These are phyloP conservation scores for Hydrotaea cyrtoneurina DNA, from an alignment of 2,888 invertebrate genomes.

Conservation along the genomic window DNA sequence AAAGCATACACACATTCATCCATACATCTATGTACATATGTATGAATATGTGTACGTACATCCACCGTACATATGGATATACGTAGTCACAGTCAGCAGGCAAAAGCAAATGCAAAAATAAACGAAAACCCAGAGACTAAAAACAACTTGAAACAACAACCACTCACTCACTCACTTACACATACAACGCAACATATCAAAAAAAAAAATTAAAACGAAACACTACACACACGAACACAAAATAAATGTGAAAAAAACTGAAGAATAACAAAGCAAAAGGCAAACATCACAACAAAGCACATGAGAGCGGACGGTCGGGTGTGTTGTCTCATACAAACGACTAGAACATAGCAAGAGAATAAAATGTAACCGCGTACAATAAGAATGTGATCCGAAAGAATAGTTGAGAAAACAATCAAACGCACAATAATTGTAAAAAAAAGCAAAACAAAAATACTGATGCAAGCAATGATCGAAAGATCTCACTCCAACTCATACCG, in stretches of 20 bases:
- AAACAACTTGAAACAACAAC: slow-evolving; percentile 19
- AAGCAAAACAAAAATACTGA: slow-evolving; percentile 38
- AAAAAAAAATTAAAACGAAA: slow-evolving; percentile 28
- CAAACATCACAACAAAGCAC: neutral
- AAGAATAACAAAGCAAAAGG: neutral
- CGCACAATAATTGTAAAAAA: slow-evolving; percentile 26
- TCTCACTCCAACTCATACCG: slow-evolving; percentile 31
- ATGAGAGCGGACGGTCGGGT: neutral
- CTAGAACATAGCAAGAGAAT: neutral
- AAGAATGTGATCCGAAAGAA: slow-evolving; percentile 15
- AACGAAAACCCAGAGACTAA: neutral
- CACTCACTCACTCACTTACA: neutral
- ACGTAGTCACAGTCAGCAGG: neutral
- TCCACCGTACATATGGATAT: slow-evolving; percentile 20
- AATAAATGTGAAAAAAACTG: neutral
- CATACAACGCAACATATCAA: slow-evolving; percentile 15
- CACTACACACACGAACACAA: too few relatives aligned
- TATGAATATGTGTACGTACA: slow-evolving; percentile 5
- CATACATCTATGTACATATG: neutral
- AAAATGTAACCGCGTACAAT: slow-evolving; percentile 8
- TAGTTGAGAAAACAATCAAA: slow-evolving; percentile 10
- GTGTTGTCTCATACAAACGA: neutral
- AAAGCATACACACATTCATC: slow-evolving; percentile 7
- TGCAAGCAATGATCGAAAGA: slow-evolving; percentile 2
- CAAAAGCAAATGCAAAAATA: slow-evolving; percentile 18